Conservation (phyloP, 2,113 vertebrate species). For the Illadopsis cleaveri region DNA sequence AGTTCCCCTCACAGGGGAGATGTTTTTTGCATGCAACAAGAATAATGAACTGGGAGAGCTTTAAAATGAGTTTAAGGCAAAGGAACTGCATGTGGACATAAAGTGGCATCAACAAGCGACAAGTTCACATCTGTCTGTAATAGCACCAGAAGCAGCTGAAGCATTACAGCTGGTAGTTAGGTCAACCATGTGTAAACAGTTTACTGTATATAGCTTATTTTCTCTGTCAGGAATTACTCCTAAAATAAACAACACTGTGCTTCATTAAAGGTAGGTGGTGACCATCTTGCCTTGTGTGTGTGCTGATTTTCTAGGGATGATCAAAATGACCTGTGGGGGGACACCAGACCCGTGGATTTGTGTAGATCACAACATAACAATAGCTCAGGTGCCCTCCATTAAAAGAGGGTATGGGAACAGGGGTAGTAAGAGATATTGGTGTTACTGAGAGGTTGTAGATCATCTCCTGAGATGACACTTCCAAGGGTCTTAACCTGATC, state of each 20-base stretch:
- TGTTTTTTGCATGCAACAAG: neutral
- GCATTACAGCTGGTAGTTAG: neutral
- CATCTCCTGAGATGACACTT: neutral
- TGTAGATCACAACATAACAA: neutral
- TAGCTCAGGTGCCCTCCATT: neutral
- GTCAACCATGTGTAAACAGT: neutral
- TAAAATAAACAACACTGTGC: neutral
- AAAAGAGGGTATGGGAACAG: neutral
- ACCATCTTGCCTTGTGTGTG: neutral
- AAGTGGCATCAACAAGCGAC: neutral
- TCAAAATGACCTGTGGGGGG: neutral
- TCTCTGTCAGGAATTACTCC: neutral
- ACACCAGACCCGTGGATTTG: accelerated
- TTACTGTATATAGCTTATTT: neutral
- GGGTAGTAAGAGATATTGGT: neutral
- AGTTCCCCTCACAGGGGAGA: neutral
- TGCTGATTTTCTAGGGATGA: neutral
- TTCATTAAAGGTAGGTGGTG: neutral
- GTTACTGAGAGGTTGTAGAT: neutral
- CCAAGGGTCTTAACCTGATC: neutral
- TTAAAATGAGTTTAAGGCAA: neutral
- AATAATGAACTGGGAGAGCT: neutral
- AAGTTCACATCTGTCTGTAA: neutral
- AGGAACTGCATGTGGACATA: neutral
- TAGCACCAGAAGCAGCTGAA: neutral